These are phyloP conservation scores for Neotoxoptera formosana DNA, from an alignment of 1,140 invertebrate species.

Conservation along the genomic window DNA sequence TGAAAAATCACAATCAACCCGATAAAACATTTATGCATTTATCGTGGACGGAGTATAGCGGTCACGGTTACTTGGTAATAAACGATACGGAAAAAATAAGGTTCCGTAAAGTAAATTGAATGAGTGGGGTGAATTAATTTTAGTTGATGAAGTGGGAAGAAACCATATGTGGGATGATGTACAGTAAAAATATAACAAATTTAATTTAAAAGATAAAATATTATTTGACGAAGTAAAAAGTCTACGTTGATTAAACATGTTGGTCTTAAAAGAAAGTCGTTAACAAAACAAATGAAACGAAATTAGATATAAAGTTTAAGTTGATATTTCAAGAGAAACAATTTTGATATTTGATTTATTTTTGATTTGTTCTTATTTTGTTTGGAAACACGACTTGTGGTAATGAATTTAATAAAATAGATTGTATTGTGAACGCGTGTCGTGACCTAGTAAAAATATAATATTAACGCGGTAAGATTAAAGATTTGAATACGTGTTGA, in stretches of 20 bases:
- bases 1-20: not conserved
- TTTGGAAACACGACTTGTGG: not conserved
- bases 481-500: not conserved
- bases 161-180: not conserved
- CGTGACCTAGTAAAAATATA: not conserved
- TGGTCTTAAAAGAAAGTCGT: not conserved
- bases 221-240: not conserved
- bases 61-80: not conserved
- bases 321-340: not conserved
- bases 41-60: not conserved
- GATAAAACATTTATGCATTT: not conserved
- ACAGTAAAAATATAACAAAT: not conserved
- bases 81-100: not conserved
- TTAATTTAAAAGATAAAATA: not conserved
- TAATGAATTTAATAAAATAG: not conserved
- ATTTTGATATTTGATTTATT: not conserved
- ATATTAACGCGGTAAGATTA: not conserved
- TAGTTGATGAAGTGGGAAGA: not conserved
- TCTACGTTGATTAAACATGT: not conserved
- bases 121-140: not conserved
- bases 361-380: no score
- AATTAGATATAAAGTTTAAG: not conserved
- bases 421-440: not conserved
- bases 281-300: not conserved
- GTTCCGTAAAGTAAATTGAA: not conserved